phyloP scores from a whole-genome alignment of 2,113 vertebrate species.

The Gobiocypris rarus region DNA sequence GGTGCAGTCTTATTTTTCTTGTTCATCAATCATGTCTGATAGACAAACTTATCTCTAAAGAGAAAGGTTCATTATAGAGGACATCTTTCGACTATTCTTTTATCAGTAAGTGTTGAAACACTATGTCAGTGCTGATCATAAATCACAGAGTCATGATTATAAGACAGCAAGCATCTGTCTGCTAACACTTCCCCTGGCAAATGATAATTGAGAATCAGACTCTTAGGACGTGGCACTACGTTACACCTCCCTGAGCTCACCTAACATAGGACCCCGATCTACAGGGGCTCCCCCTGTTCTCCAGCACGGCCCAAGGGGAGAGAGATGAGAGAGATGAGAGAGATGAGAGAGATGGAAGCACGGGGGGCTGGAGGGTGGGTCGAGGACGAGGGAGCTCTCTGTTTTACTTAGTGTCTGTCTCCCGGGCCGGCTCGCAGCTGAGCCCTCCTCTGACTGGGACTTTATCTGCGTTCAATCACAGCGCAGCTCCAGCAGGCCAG shows the following conservation, averaged over 20 bases:
- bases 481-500: conserved; percentile 60
- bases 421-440: conserved; percentile 60
- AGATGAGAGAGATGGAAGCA: conserved; percentile 14
- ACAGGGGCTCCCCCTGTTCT: not conserved
- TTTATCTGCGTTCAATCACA: conserved; percentile 69
- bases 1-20: not conserved
- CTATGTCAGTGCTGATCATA: conserved; percentile 31
- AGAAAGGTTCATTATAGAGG: conserved; percentile 18
- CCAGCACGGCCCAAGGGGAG: conserved; percentile 10
- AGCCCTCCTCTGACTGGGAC: conserved; percentile 64
- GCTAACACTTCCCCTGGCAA: conserved; percentile 36
- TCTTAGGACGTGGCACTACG: conserved; percentile 25
- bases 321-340: not conserved
- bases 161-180: conserved; percentile 42
- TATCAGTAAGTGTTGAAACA: conserved; percentile 40
- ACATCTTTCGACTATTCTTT: conserved; percentile 29
- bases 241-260: conserved; percentile 30
- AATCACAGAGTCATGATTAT: conserved; percentile 44
- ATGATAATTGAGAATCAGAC: conserved; percentile 41
- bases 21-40: conserved; percentile 26
- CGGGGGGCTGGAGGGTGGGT: conserved; percentile 18
- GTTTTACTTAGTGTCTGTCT: conserved; percentile 67
- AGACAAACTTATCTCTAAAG: conserved; percentile 33
- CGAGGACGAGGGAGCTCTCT: conserved; percentile 57
- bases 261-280: conserved; percentile 4